These are phyloP conservation scores for Ruditapes philippinarum DNA, from an alignment of 1,140 invertebrate species.

Conservation along the genomic window DNA sequence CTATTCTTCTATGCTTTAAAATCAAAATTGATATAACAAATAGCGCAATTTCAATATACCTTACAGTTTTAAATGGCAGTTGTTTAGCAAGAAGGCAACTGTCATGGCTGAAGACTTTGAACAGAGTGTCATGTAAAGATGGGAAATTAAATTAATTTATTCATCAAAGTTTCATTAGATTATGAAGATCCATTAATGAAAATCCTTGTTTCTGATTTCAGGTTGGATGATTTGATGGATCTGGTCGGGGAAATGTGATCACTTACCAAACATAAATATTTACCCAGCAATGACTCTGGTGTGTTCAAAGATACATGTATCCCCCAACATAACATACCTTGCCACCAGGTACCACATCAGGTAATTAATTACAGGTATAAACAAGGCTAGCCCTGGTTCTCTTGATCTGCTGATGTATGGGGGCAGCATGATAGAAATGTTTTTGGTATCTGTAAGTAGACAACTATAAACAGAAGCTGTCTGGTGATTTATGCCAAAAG, in stretches of 20 bases:
- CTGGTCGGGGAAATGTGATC: not conserved
- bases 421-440: not conserved
- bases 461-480: not conserved
- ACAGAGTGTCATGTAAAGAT: too few species aligned
- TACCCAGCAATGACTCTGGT: not conserved
- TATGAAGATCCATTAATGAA: too few species aligned
- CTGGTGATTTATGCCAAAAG: not conserved
- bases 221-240: constrained; percentile 1
- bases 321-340: not conserved
- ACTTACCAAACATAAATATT: constrained; percentile 18
- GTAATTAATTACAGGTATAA: constrained; percentile 13
- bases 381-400: not conserved
- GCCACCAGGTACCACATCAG: not conserved
- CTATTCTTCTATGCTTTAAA: too few species aligned
- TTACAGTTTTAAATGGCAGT: too few species aligned
- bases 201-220: not conserved
- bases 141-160: too few species aligned
- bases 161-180: too few species aligned
- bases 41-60: too few species aligned
- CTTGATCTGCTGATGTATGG: not conserved
- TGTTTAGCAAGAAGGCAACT: too few species aligned
- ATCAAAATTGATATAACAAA: too few species aligned
- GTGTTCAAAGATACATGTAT: not conserved
- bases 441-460: not conserved
- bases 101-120: too few species aligned